Conservation (phyloP, 2,113 vertebrate species). For the Lagopus leucura region DNA sequence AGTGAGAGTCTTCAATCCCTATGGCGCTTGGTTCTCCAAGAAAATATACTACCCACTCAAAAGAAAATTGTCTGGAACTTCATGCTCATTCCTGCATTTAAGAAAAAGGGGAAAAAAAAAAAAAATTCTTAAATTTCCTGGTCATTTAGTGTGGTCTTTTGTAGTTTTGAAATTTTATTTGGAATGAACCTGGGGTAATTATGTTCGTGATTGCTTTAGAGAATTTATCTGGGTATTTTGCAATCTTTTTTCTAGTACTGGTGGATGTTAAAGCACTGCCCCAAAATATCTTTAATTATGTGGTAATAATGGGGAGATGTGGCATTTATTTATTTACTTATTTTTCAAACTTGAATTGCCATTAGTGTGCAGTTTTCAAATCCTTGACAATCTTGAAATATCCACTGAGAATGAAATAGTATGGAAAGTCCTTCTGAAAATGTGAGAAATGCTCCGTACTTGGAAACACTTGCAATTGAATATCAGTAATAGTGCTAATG, state of each 20-base stretch:
- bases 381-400: neutral
- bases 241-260: neutral
- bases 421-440: neutral
- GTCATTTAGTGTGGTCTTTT: neutral
- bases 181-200: neutral
- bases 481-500: constrained; percentile 19
- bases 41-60: neutral
- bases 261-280: neutral
- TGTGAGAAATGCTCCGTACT: neutral
- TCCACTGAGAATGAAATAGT: neutral
- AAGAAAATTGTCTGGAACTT: neutral
- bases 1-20: neutral
- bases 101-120: neutral
- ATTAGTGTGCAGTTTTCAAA: neutral
- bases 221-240: neutral
- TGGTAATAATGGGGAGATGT: neutral
- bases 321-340: neutral
- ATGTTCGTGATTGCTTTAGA: neutral
- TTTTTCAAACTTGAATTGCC: neutral
- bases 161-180: neutral
- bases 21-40: neutral
- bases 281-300: neutral
- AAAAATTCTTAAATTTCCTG: neutral
- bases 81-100: neutral
- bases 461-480: constrained; percentile 22